Conservation (phyloP, 2,797 vertebrate genomes). For the Gouania willdenowi region DNA sequence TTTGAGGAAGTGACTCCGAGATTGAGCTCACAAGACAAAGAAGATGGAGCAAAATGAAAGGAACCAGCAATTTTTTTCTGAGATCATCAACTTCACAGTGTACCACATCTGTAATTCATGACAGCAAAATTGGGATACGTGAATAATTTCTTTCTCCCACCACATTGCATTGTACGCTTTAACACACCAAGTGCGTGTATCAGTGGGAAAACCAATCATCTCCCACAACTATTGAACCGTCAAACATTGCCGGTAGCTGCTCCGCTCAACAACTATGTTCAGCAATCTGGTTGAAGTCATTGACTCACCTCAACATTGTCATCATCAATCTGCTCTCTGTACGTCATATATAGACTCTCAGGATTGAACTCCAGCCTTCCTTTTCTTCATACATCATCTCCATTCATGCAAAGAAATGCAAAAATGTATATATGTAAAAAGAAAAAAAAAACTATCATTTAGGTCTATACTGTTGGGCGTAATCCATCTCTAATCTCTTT, state of each 20-base stretch:
- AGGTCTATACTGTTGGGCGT: too few species aligned
- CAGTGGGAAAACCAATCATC: slow-evolving; percentile 40
- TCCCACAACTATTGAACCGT: slow-evolving; percentile 28
- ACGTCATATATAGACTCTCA: slow-evolving; percentile 12
- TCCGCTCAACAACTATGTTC: slow-evolving; percentile 15
- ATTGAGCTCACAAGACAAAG: too few species aligned
- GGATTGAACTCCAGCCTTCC: too few species aligned
- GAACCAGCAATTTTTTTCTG: slow-evolving; percentile 8
- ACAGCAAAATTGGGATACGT: slow-evolving; percentile 15
- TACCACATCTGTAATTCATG: slow-evolving; percentile 32
- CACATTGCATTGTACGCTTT: slow-evolving; percentile 21
- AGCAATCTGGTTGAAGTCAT: slow-evolving; percentile 18
- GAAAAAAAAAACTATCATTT: too few species aligned
- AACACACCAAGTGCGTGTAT: slow-evolving; percentile 16
- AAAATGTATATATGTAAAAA: too few species aligned
- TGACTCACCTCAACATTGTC: slow-evolving; percentile 13
- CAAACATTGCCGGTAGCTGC: slow-evolving; percentile 11
- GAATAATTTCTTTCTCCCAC: slow-evolving; percentile 16
- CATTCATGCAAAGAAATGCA: too few species aligned
- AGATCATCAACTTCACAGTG: slow-evolving; percentile 6
- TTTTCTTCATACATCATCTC: too few species aligned
- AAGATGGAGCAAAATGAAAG: too few species aligned
- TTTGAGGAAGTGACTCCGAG: too few species aligned
- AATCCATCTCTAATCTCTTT: too few species aligned
- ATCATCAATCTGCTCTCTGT: slow-evolving; percentile 8